Percentiles rank a stretch among this genome's conserved stretches.
phyloP scores from a whole-genome alignment of 2,888 invertebrate genomes.

The Tanypteryx hageni region DNA sequence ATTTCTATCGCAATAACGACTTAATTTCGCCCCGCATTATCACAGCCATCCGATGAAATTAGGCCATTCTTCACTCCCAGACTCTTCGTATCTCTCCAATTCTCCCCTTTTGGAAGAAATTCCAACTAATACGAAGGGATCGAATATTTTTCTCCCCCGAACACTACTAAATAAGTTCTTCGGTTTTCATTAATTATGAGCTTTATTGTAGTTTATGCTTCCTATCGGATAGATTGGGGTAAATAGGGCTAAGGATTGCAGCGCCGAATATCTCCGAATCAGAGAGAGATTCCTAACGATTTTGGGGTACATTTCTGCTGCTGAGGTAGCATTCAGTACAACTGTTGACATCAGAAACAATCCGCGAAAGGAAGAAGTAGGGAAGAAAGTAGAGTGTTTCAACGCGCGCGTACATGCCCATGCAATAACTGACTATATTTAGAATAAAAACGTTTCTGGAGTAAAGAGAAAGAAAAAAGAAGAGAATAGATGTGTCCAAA shows the following conservation, averaged over 20 bases:
- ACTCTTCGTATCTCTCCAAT: not conserved
- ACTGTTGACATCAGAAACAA: no score
- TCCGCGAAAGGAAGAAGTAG: not conserved
- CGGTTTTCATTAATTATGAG: no score
- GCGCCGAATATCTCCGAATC: no score
- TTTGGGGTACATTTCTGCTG: no score
- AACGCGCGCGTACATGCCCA: not conserved
- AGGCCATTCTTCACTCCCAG: conserved; percentile 51
- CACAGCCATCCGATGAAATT: conserved; percentile 39
- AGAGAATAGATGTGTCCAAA: not conserved
- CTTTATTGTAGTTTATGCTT: no score
- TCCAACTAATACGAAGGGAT: not conserved
- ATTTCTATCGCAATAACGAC: conserved; percentile 54
- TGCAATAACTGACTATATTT: not conserved
- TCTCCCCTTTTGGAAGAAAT: not conserved
- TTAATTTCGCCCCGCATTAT: conserved; percentile 58
- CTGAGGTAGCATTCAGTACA: not conserved
- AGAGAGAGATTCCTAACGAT: no score
- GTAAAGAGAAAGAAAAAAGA: not conserved
- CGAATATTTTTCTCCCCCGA: not conserved
- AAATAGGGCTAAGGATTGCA: no score
- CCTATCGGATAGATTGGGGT: no score
- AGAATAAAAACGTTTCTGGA: not conserved
- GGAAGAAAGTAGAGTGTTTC: not conserved
- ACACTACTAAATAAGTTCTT: not conserved